Percentiles rank a stretch among this genome's conserved stretches.
phyloP scores from a whole-genome alignment of 2,888 invertebrate genomes.

The Trilocha varians region DNA sequence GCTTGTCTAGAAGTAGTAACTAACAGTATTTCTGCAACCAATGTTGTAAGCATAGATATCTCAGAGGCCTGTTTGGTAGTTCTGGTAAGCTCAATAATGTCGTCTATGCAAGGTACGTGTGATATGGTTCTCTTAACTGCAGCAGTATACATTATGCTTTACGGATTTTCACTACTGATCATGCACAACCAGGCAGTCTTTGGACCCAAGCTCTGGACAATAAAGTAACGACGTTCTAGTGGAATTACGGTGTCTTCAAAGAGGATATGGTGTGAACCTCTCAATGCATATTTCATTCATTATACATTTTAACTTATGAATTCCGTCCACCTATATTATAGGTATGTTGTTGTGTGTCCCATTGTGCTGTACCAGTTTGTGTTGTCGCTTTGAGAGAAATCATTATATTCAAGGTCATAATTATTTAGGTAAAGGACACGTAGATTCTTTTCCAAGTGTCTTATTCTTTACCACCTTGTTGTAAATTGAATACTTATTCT shows the following conservation, averaged over 20 bases:
- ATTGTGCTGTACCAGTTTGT: too few species aligned
- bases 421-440: too few species aligned
- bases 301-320: too few species aligned
- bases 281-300: too few species aligned
- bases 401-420: too few species aligned
- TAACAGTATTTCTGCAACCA: constrained; percentile 14
- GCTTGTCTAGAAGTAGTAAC: constrained; percentile 17
- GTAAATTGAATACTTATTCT: too few species aligned
- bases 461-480: too few species aligned
- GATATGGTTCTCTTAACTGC: constrained; percentile 16
- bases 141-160: constrained; percentile 11
- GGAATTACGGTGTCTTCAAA: constrained; percentile 8
- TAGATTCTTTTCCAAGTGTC: too few species aligned
- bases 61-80: constrained; percentile 9
- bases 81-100: constrained; percentile 12
- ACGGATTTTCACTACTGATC: constrained; percentile 11
- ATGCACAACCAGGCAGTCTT: constrained; percentile 17
- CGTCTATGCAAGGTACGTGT: constrained; percentile 15
- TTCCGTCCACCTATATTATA: too few species aligned
- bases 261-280: too few species aligned
- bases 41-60: constrained; percentile 6
- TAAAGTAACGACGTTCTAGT: background rate
- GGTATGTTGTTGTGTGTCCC: too few species aligned
- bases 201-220: constrained; percentile 13
- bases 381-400: too few species aligned